Evolutionary conservation across 2,113 vertebrate genomes (phyloP), one percentile per base, ranked within the genome.

Genomic region (Cephalopterus ornatus): DNA sequence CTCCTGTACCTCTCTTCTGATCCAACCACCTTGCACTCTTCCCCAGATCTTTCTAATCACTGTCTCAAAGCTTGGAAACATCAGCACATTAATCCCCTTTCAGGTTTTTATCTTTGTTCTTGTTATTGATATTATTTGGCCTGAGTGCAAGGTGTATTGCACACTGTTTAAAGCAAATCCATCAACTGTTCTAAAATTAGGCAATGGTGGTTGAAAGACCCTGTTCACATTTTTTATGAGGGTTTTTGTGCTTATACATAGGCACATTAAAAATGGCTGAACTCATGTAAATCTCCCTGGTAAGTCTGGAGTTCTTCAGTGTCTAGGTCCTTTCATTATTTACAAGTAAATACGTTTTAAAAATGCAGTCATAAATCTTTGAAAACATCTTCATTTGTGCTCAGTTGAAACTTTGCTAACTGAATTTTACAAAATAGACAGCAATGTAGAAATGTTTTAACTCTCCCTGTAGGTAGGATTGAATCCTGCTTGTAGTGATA

Each of bases 321-420:
- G 85, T 96, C 88, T 88, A 77, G 90, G 88, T 92, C 92, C 85
- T 97, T 97, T 94, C 88, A 96, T 97, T 97, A 96, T 97, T 97
- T 97, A 96, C 93, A 96, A 97, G 93, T 96, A 97, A 96, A 97
- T 96, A 96, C 92, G 90, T 78, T 90, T 92, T 95, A 96, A 96
- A 94, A 97, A 97, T 86, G 92, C 75, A 74, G 88, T 96, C 93
- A 96, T 96, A 92, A 96, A 97, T 96, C 92, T 96, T 96, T 96
- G 92, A 96, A 75, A 94, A 61, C 28, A 2, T 92, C 77, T 95
- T 96, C 92, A 55, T 96, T 97, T 95, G 92, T 86, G 75, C 93
- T 88, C 75, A 55, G 85, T 13, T 92, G 93, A 93, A 93, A 96
- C 95, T 97, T 93, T 44, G 56, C 86, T 65, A 93, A 90, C 78